These are phyloP conservation scores for Lysandra coridon DNA, from an alignment of 2,888 invertebrate genomes.

Conservation along the genomic window DNA sequence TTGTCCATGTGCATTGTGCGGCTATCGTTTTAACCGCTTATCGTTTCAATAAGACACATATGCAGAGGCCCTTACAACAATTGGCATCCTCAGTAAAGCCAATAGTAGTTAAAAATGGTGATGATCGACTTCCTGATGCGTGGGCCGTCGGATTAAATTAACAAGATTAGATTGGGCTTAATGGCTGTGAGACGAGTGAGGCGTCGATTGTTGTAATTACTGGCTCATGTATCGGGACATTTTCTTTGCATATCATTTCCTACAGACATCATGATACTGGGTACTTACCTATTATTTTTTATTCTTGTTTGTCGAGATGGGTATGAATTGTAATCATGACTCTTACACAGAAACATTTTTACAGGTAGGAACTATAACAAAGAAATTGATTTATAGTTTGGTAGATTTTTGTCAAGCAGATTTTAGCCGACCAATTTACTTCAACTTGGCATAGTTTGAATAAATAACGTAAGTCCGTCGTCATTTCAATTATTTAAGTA, in stretches of 20 bases:
- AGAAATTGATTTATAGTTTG: too few species aligned
- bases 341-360: too few species aligned
- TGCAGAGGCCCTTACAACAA: neutral
- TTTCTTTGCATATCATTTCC: constrained; percentile 28
- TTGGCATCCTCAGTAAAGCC: constrained; percentile 45
- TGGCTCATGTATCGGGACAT: constrained; percentile 56
- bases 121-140: constrained; percentile 73
- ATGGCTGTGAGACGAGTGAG: constrained; percentile 73
- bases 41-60: neutral
- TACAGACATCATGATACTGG: neutral
- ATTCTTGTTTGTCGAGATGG: neutral
- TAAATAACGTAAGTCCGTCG: too few species aligned
- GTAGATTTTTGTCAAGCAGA: too few species aligned
- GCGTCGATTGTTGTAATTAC: constrained; percentile 75
- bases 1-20: neutral
- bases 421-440: too few species aligned
- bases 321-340: too few species aligned
- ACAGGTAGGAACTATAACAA: too few species aligned
- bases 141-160: constrained; percentile 66
- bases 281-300: neutral
- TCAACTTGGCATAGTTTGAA: too few species aligned
- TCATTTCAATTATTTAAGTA: too few species aligned
- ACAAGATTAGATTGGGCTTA: constrained; percentile 78
- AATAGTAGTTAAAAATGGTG: constrained; percentile 55
- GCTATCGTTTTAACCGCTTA: neutral